Base-by-base conservation (phyloP, 2,888 invertebrate species). In the Koerneria pararmatus region DNA sequence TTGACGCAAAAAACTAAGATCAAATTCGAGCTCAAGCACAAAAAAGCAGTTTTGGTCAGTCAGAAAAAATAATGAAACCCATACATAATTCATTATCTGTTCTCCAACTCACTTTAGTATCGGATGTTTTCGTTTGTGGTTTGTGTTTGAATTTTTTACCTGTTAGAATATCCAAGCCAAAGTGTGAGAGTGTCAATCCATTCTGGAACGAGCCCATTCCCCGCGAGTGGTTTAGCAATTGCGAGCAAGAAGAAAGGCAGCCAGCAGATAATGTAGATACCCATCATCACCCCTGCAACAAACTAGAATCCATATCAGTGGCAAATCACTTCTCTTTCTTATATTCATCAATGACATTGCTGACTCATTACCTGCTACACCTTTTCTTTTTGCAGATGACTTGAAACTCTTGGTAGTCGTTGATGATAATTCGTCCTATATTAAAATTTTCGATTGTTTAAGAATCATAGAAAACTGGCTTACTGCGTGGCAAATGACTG, bases 201-300 rank as follows among this genome's bases (percentile, higher is more conserved):
- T 34, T 69, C 67, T 0, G 82, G 78, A n/a, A 78, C 70, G 15
- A 53, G 41, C 48, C 69, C 54, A 1, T 64, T 57, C 54, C 69
- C 53, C 8, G 53, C 19, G 22, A 64, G 71, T 2, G 82, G 78
- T 53, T 81, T 80, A 58, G 94, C 89, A 69, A 97, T 87, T 2
- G 95, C 95, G 70, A 95, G 87, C 60, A 93, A 93, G 87, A 98
- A 98, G 87, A 98, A 98, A 1, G 97, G 97, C 74, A 94, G 92
- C 95, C 97, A 97, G 85, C 95, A 97, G 70, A 95, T 89, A 6
- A 97, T 89, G 85, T 97, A 88, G 15, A 94, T 93, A n/a, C 95
- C 95, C 93, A 97, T 95, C 78, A 98, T 97, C 73, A 98, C 91
- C 65, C 97, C 97, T 98, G 91, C 0, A 97, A 97, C 74, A 97